Evolutionary conservation across 2,888 invertebrate species (phyloP).

Genomic region (Calephelis perditalis): DNA sequence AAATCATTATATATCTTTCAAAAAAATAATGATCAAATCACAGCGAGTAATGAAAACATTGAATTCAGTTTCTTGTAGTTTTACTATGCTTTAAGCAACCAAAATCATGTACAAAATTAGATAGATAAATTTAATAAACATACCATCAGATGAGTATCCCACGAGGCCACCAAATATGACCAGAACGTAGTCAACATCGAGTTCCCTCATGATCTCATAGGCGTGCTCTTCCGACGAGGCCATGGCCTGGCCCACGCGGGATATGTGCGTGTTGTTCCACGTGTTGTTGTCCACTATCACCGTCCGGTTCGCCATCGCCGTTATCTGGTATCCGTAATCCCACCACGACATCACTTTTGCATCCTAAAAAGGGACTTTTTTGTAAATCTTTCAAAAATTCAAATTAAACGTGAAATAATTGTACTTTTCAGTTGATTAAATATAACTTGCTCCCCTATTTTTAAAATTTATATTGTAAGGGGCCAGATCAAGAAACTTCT

Average conservation of each 20-base stretch:
- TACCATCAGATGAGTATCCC: slow-evolving; percentile 98
- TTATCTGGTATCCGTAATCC: slow-evolving; percentile 99
- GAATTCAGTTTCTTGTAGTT: too few species aligned
- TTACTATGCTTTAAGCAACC: too few species aligned
- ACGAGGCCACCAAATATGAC: slow-evolving; percentile 99
- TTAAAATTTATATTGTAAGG: too few species aligned
- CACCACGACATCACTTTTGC: slow-evolving; percentile 99
- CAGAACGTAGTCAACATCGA: slow-evolving; percentile 98
- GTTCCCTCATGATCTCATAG: slow-evolving; percentile 97
- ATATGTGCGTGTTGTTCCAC: slow-evolving; percentile 99
- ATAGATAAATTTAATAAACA: slow-evolving; percentile 34
- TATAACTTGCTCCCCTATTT: too few species aligned
- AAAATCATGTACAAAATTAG: too few species aligned
- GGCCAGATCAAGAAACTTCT: too few species aligned
- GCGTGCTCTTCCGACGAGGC: slow-evolving; percentile 97
- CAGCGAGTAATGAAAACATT: too few species aligned
- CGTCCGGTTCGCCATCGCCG: slow-evolving; percentile 99
- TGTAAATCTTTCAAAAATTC: too few species aligned
- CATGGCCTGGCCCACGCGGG: slow-evolving; percentile 98
- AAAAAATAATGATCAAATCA: too few species aligned
- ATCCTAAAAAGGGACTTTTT: slow-evolving; percentile 84
- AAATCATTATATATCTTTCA: too few species aligned
- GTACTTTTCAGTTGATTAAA: too few species aligned
- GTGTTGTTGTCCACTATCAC: slow-evolving; percentile 99
- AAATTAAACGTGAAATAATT: too few species aligned